Evolutionary conservation across 2,113 vertebrate genomes (phyloP), one percentile per base, ranked within the genome.

Genomic region (Ammodytes dubius): DNA sequence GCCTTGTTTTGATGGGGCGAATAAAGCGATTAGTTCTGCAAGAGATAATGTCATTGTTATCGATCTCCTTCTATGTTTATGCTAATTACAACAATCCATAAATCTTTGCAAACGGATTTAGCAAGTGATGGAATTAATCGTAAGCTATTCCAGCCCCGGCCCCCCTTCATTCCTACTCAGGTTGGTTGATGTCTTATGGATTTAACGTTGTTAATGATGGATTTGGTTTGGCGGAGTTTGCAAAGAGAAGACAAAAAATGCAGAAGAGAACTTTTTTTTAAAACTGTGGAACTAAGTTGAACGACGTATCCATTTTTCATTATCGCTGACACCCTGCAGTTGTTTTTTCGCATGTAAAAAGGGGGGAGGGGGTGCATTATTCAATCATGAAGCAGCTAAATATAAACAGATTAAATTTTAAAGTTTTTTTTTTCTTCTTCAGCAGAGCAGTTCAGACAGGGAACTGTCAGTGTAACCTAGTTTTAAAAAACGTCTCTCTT

Each of bases 381-480:
- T 94, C 74, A 95, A 87, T 91, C 83, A 86, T 82, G 91, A 87
- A 83, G 91, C 82, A 76, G 88, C 93, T 94, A 94, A 93, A 94
- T 92, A 93, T 94, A 94, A 94, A 94, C 94, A 94, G 90, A 94
- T 94, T 94, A 92, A 92, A 94, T 89, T 93, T 95, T 93, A 82
- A 94, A 90, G 91, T 89, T 93, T 92, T 89, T 88, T 92, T 27
- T 27, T 27, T 27, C 27, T 27, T 27, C 27, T 27, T 27, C 27
- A 27, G 27, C 89, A 91, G 77, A 90, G 84, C 84, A 70, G 64
- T 81, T 89, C 90, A 91, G 89, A 85, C 87, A 92, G 91, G 87
- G 89, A 93, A 83, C 87, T 73, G 81, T 89, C 91, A 87, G 86
- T 69, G 88, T 92, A 94, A 93, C 93, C 91, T 87, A 94, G 89